Conservation (phyloP, 2,797 vertebrate genomes). For the Macropodus opercularis region DNA sequence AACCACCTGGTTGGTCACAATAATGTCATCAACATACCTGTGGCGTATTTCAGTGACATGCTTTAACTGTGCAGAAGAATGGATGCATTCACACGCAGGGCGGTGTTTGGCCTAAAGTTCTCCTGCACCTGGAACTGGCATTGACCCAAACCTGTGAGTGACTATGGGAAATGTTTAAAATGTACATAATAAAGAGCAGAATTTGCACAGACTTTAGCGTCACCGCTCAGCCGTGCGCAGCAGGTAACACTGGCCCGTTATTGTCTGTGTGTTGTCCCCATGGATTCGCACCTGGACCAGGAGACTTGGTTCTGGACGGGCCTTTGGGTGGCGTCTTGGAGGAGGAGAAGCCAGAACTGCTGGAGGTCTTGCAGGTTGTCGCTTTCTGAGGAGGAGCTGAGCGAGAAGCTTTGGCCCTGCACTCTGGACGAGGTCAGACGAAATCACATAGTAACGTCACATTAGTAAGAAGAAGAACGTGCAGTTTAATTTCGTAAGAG, state of each 20-base stretch:
- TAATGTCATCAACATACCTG: accelerated
- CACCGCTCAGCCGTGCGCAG: background rate
- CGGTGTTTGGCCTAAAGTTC: too few relatives aligned
- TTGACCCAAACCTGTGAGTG: too few relatives aligned
- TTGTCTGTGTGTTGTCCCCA: background rate
- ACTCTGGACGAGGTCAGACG: constrained; percentile 48
- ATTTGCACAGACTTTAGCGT: background rate
- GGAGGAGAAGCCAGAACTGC: constrained; percentile 41
- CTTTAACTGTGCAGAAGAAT: too few relatives aligned
- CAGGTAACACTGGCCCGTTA: background rate
- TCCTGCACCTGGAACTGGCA: too few relatives aligned
- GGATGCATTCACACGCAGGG: too few relatives aligned
- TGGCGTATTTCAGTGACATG: too few relatives aligned
- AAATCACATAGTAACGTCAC: background rate
- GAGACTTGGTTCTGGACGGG: constrained; percentile 67
- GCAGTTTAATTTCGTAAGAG: background rate
- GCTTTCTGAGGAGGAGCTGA: constrained; percentile 41
- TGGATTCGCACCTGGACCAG: constrained; percentile 57
- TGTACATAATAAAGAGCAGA: too few relatives aligned
- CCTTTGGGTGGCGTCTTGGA: constrained; percentile 58
- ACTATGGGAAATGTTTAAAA: too few relatives aligned
- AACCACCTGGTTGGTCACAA: constrained; percentile 22
- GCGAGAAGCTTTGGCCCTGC: constrained; percentile 58
- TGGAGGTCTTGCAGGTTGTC: constrained; percentile 60
- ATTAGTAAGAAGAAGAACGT: background rate